These are phyloP conservation scores for Nesospiza acunhae DNA, from an alignment of 2,113 vertebrate species.

Conservation along the genomic window DNA sequence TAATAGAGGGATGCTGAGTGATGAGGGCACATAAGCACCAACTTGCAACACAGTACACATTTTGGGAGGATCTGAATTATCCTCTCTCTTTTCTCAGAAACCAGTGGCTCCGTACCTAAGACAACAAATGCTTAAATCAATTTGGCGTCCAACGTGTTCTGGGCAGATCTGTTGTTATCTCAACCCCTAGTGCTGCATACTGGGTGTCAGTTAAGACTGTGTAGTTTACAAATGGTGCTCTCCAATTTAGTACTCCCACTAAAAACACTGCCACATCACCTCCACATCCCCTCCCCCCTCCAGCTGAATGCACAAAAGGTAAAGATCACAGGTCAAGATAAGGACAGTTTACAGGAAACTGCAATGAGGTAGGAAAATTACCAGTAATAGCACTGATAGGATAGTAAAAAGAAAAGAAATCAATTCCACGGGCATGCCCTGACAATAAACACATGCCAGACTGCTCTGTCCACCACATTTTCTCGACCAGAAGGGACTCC, in stretches of 20 bases:
- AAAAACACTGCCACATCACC: not conserved
- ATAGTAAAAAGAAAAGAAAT: not conserved
- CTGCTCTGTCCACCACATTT: too few species aligned
- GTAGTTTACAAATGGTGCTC: not conserved
- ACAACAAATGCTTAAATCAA: not conserved
- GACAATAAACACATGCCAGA: too few species aligned
- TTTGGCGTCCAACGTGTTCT: not conserved
- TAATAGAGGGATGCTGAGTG: too few species aligned
- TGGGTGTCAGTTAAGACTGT: not conserved
- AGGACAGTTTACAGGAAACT: too few species aligned
- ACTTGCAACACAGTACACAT: not conserved
- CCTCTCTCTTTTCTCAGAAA: not conserved
- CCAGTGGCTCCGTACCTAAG: not conserved
- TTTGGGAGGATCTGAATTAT: not conserved
- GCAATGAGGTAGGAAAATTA: not conserved
- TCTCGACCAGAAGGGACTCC: too few species aligned
- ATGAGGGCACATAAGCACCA: not conserved
- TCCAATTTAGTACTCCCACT: not conserved
- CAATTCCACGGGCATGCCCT: too few species aligned
- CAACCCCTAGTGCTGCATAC: not conserved
- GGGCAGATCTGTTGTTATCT: not conserved
- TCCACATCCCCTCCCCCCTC: not conserved
- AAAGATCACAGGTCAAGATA: not conserved
- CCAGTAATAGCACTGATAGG: not conserved
- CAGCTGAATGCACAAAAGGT: not conserved